Evolutionary conservation across 2,888 invertebrate species (phyloP).

Genomic region (Diabrotica balteata): DNA sequence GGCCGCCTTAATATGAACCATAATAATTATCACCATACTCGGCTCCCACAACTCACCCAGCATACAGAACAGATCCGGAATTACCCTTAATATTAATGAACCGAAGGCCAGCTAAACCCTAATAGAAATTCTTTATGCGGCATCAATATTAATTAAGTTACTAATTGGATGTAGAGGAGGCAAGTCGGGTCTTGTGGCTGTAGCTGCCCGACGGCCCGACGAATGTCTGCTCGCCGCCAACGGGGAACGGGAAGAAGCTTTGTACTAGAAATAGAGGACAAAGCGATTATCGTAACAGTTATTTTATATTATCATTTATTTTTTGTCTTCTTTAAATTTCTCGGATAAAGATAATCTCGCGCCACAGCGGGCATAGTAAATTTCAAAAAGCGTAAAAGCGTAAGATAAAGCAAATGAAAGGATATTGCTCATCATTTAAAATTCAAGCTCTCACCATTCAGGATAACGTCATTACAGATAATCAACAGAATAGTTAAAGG

Average conservation of each 20-base stretch:
- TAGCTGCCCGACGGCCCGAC: background rate
- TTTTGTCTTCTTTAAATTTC: too few relatives aligned
- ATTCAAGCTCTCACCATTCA: too few relatives aligned
- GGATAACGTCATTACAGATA: too few relatives aligned
- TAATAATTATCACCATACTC: constrained; percentile 10
- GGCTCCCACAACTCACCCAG: background rate
- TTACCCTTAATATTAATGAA: constrained; percentile 27
- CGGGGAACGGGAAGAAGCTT: constrained; percentile 42
- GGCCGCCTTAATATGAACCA: background rate
- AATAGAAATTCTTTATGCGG: constrained; percentile 43
- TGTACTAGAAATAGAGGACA: background rate
- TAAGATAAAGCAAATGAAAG: too few relatives aligned
- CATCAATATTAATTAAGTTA: constrained; percentile 53
- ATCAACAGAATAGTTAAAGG: too few relatives aligned
- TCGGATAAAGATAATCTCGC: too few relatives aligned
- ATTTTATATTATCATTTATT: too few relatives aligned
- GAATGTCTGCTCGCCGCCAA: background rate
- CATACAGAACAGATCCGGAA: constrained; percentile 18
- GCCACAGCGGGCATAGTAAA: too few relatives aligned
- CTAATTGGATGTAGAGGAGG: constrained; percentile 52
- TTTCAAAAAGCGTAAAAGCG: too few relatives aligned
- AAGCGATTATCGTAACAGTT: too few relatives aligned
- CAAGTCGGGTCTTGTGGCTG: constrained; percentile 48
- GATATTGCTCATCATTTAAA: too few relatives aligned
- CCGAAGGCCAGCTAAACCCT: constrained; percentile 21